phyloP scores from a whole-genome alignment of 1,140 invertebrate genomes.

The Melipona quadrifasciata region DNA sequence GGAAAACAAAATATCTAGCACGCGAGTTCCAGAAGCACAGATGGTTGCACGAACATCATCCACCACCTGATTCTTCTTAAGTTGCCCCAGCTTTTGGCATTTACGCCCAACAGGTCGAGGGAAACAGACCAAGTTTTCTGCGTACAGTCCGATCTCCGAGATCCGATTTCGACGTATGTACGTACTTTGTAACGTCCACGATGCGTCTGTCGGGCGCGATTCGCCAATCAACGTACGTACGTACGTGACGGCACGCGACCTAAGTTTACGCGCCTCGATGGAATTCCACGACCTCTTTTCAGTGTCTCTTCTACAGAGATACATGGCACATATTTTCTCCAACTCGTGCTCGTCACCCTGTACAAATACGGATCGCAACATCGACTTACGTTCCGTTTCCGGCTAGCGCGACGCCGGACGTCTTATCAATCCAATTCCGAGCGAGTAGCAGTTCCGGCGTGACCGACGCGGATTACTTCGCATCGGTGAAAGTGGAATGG shows the following conservation, averaged over 20 bases:
- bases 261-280: background rate
- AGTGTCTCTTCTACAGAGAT: background rate
- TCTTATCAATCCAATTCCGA: background rate
- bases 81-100: too few species aligned
- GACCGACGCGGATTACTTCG: background rate
- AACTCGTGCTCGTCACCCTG: background rate
- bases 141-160: too few species aligned
- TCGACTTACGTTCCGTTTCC: background rate
- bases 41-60: conserved; percentile 44
- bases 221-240: conserved; percentile 2
- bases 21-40: conserved; percentile 75
- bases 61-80: conserved; percentile 15
- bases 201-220: background rate
- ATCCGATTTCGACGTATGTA: too few species aligned
- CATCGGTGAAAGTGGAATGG: conserved; percentile 35
- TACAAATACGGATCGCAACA: background rate
- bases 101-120: too few species aligned
- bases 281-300: conserved; percentile 28
- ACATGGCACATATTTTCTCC: background rate
- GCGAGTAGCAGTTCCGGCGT: background rate
- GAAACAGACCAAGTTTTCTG: too few species aligned
- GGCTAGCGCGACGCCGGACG: background rate
- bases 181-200: too few species aligned
- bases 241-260: conserved; percentile 39
- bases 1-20: conserved; percentile 65